Percentiles rank a stretch among this genome's conserved stretches.
Evolutionary conservation across 2,888 invertebrate genomes (phyloP).

Genomic region (Drosophila greeni): DNA sequence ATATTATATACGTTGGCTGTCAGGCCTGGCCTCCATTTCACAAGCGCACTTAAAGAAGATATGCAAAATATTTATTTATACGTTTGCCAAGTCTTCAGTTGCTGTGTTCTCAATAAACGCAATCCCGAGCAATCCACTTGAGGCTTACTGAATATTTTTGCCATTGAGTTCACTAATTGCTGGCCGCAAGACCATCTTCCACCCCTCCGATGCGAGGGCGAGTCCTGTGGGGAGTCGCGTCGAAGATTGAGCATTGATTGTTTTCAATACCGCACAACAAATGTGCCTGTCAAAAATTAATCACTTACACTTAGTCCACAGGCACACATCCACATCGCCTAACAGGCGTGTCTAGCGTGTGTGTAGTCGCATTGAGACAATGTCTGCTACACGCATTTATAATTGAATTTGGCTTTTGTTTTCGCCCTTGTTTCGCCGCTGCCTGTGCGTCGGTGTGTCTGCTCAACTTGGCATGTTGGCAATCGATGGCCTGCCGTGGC

Average conservation of each 20-base stretch:
- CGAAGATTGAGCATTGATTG: constrained; percentile 68
- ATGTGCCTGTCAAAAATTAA: constrained; percentile 75
- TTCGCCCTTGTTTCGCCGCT: constrained; percentile 44
- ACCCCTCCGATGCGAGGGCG: not conserved
- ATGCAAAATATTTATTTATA: constrained; percentile 40
- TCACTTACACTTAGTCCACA: constrained; percentile 70
- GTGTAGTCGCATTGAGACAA: constrained; percentile 42
- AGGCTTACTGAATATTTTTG: constrained; percentile 25
- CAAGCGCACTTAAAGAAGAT: constrained; percentile 22
- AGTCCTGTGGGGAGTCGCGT: constrained; percentile 43
- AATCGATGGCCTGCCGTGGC: constrained; percentile 66
- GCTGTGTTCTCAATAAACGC: constrained; percentile 25
- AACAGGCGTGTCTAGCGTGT: not conserved
- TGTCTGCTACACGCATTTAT: constrained; percentile 69
- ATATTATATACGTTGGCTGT: constrained; percentile 15
- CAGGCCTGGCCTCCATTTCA: constrained; percentile 21
- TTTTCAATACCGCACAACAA: constrained; percentile 69
- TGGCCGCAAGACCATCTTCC: constrained; percentile 3
- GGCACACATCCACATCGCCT: constrained; percentile 17
- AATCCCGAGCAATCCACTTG: constrained; percentile 32
- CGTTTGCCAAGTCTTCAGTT: constrained; percentile 6
- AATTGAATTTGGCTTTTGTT: constrained; percentile 73
- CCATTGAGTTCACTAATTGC: constrained; percentile 34
- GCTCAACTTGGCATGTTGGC: constrained; percentile 66
- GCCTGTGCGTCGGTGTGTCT: constrained; percentile 26